phyloP scores from a whole-genome alignment of 2,797 vertebrate genomes.

The Salarias fasciatus region DNA sequence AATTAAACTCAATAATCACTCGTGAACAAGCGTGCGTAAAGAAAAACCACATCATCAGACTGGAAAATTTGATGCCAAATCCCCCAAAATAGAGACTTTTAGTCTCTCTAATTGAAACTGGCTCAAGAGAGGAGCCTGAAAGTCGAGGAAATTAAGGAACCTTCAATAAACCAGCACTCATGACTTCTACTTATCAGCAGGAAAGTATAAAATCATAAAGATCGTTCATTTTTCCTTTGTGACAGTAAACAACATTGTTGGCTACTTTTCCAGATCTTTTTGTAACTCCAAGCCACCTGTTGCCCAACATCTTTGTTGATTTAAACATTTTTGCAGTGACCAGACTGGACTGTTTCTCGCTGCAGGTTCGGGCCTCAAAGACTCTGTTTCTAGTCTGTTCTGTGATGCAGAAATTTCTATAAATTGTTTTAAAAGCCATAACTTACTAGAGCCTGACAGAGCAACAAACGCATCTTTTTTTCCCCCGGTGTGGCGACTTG shows the following conservation, averaged over 20 bases:
- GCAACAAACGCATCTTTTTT: conserved; percentile 32
- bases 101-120: too few relatives aligned
- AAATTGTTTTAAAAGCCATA: conserved; percentile 13
- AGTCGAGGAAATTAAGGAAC: too few relatives aligned
- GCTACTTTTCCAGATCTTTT: too few relatives aligned
- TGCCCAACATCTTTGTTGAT: conserved; percentile 40
- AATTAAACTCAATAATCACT: too few relatives aligned
- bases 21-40: too few relatives aligned
- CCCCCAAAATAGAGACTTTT: too few relatives aligned
- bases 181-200: conserved; percentile 8
- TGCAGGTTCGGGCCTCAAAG: conserved; percentile 32
- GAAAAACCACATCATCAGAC: too few relatives aligned
- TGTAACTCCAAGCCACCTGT: conserved; percentile 62
- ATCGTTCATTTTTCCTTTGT: conserved; percentile 3
- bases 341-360: conserved; percentile 55
- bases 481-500: conserved; percentile 13
- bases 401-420: conserved; percentile 16
- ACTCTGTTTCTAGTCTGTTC: conserved; percentile 28
- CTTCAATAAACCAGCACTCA: too few relatives aligned
- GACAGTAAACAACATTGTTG: too few relatives aligned
- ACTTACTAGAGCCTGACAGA: conserved; percentile 12
- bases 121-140: too few relatives aligned
- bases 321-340: conserved; percentile 52
- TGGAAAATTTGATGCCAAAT: too few relatives aligned
- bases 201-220: conserved; percentile 13